Evolutionary conservation across 2,113 vertebrate genomes (phyloP), one percentile per base, ranked within the genome.

Genomic region (Pongo pygmaeus): DNA sequence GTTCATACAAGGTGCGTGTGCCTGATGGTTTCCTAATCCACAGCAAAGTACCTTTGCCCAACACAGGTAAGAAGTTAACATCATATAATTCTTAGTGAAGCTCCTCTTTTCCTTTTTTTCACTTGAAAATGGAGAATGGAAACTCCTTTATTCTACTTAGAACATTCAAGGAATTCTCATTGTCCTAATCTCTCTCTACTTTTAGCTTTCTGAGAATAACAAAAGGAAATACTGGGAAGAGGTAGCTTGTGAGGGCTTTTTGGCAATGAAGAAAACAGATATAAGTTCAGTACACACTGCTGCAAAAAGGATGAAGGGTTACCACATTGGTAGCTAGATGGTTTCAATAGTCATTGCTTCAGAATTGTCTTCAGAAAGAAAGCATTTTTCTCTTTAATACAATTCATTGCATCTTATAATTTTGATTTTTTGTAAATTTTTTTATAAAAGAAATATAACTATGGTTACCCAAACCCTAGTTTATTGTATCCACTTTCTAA

Each of bases 391-490:
- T 84, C 5, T 92, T 77, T 50, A 43, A 43, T 23, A 13, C 5
- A 67, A 22, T 43, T 57, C 0, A 67, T 83, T 43, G 2, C 10
- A 61, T 52, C 9, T 81, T 80, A 77, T 2, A n/a, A 80, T 84
- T 83, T 89, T 75, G 8, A 89, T 27, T 3, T 91, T 88, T 85
- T 35, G 7, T 3, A 90, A 55, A 75, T 32, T 13, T 52, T 52
- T 90, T 22, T 43, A 75, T 84, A 30, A 69, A 46, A 59, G 14
- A 94, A 95, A 90, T 92, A 48, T 46, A 81, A 61, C 27, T 79
- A 7, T 23, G 50, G 16, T 35, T 87, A 67, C 18, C 46, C 10
- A 89, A 61, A 87, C 1, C n/a, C 87, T 14, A 20, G 16, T 18
- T 81, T 38, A 72, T 78, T 64, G 20, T 75, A 61, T 52, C 20